Percentiles rank a stretch among this genome's conserved stretches.
Evolutionary conservation across 2,888 invertebrate species (phyloP).

Genomic region (Eilema sororculum): DNA sequence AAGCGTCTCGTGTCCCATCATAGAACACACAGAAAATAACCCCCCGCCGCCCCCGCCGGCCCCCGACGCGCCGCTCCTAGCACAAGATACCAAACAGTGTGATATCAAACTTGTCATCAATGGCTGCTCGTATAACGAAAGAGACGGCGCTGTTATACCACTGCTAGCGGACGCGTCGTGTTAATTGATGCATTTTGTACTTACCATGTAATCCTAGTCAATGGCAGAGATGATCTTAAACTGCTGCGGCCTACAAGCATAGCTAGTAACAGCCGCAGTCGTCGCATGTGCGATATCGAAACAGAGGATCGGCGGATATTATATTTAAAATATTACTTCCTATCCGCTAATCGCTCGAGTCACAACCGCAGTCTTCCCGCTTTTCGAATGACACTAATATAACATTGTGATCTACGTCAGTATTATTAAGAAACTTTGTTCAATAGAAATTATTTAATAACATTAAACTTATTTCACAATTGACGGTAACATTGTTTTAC

Average conservation of each 20-base stretch:
- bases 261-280: constrained; percentile 35
- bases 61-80: constrained; percentile 39
- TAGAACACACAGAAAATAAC: constrained; percentile 81
- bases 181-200: constrained; percentile 38
- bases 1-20: constrained; percentile 91
- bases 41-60: constrained; percentile 27
- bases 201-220: constrained; percentile 63
- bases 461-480: constrained; percentile 87
- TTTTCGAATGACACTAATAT: constrained; percentile 45
- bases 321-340: constrained; percentile 14
- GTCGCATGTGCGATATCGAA: constrained; percentile 19
- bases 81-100: constrained; percentile 54
- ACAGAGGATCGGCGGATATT: constrained; percentile 4
- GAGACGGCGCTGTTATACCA: constrained; percentile 75
- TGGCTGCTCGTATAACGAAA: constrained; percentile 69
- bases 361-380: constrained; percentile 29
- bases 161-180: constrained; percentile 74
- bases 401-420: constrained; percentile 83
- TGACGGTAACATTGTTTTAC: constrained; percentile 87
- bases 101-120: constrained; percentile 79
- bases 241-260: constrained; percentile 37
- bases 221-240: constrained; percentile 43
- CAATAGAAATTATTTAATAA: constrained; percentile 87
- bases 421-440: constrained; percentile 82
- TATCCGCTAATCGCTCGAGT: constrained; percentile 9